phyloP scores from a whole-genome alignment of 2,113 vertebrate genomes.

The Myiopsitta monachus region DNA sequence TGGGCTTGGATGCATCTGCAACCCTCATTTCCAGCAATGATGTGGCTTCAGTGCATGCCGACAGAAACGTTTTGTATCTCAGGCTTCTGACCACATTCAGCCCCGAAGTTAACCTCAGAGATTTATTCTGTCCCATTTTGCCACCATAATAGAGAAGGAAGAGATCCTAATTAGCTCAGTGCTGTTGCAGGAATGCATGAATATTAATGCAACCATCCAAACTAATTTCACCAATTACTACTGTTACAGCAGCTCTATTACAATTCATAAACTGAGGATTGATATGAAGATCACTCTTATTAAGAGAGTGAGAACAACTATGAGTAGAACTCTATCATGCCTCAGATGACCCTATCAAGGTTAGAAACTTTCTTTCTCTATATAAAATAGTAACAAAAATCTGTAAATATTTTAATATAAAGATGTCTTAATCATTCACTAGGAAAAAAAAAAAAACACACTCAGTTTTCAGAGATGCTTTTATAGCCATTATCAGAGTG shows the following conservation, averaged over 20 bases:
- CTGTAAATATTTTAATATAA: not conserved
- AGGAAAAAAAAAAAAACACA: not conserved
- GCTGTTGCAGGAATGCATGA: constrained; percentile 44
- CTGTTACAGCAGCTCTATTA: constrained; percentile 46
- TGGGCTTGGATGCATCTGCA: not conserved
- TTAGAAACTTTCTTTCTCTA: not conserved
- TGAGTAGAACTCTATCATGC: not conserved
- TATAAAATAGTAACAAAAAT: not conserved
- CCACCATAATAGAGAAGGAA: not conserved
- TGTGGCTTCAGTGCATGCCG: accelerated
- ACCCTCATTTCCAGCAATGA: accelerated
- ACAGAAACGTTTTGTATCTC: accelerated
- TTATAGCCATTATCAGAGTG: not conserved
- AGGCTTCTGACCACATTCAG: not conserved
- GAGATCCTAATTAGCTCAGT: constrained; percentile 30
- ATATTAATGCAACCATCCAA: constrained; percentile 63
- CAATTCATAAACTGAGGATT: constrained; percentile 23
- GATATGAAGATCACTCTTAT: constrained; percentile 2
- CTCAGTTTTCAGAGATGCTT: not conserved
- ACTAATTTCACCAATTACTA: constrained; percentile 59
- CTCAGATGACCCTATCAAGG: not conserved
- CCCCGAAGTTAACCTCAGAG: not conserved
- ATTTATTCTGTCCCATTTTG: not conserved
- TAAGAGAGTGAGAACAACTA: not conserved
- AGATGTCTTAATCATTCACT: not conserved